A percentile compares a stretch with the other conserved stretches of the same genome.
These are phyloP conservation scores for Prolemur simus DNA, from an alignment of 2,113 vertebrate genomes.

Conservation along the genomic window DNA sequence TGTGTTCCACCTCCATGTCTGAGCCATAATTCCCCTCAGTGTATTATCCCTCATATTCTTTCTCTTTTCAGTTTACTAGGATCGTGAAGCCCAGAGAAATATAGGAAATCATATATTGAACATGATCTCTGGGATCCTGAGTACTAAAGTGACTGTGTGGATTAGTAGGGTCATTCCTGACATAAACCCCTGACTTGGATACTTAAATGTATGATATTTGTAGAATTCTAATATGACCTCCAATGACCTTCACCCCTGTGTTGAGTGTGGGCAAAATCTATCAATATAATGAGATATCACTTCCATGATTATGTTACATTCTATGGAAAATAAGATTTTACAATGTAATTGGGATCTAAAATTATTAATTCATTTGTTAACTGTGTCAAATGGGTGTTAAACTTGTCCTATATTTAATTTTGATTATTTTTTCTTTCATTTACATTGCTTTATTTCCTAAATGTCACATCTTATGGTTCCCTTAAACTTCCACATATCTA, in stretches of 20 bases:
- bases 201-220: not conserved
- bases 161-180: not conserved
- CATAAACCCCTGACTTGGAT: not conserved
- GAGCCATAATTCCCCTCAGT: not conserved
- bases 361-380: not conserved
- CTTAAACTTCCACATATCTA: not conserved
- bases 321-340: slow-evolving; percentile 3
- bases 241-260: not conserved
- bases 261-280: not conserved
- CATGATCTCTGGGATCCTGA: not conserved
- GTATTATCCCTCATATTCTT: not conserved
- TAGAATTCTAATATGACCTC: not conserved
- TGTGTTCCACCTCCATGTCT: not conserved
- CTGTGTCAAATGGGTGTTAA: not conserved
- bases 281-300: not conserved
- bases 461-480: not conserved
- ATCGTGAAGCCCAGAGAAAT: not conserved
- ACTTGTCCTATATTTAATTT: not conserved
- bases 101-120: not conserved
- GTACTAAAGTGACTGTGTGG: not conserved
- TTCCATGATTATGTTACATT: not conserved
- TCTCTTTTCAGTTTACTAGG: not conserved
- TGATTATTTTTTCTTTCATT: not conserved
- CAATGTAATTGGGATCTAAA: not conserved
- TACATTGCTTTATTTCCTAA: not conserved